phyloP scores from a whole-genome alignment of 2,113 vertebrate species.

The Coturnix japonica region DNA sequence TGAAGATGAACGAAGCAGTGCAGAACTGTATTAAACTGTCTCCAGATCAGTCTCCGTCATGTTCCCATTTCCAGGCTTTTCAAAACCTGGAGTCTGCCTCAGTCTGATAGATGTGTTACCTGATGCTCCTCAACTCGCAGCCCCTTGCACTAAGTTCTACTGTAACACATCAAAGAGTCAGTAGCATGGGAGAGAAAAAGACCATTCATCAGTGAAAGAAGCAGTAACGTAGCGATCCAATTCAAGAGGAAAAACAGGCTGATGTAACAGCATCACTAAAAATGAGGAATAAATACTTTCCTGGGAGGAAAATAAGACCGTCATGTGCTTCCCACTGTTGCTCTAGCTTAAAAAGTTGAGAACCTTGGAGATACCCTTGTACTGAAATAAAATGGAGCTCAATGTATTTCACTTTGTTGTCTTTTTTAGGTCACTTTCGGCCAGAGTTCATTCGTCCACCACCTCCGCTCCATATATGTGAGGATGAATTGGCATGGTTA shows the following conservation, averaged over 20 bases:
- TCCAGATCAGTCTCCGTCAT: neutral
- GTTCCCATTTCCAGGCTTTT: neutral
- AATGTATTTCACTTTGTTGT: neutral
- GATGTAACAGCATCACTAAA: neutral
- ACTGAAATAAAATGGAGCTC: neutral
- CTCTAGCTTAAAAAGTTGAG: neutral
- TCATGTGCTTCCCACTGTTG: neutral
- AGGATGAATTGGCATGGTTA: constrained; percentile 95
- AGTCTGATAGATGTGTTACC: fast-evolving
- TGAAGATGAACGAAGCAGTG: neutral
- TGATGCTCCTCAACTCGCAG: neutral
- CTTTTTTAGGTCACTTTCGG: constrained; percentile 90
- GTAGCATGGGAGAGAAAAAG: neutral
- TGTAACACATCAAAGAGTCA: neutral
- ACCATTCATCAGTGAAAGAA: neutral
- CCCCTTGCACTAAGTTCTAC: neutral
- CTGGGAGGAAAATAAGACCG: neutral
- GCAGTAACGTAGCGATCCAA: neutral
- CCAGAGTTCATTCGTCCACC: constrained; percentile 96
- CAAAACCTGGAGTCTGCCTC: neutral
- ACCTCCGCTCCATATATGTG: constrained; percentile 93
- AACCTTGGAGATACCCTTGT: fast-evolving
- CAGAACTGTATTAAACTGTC: neutral
- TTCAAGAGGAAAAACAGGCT: neutral
- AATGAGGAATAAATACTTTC: neutral